These are phyloP conservation scores for Clamator glandarius DNA, from an alignment of 2,797 vertebrate genomes.

Conservation along the genomic window DNA sequence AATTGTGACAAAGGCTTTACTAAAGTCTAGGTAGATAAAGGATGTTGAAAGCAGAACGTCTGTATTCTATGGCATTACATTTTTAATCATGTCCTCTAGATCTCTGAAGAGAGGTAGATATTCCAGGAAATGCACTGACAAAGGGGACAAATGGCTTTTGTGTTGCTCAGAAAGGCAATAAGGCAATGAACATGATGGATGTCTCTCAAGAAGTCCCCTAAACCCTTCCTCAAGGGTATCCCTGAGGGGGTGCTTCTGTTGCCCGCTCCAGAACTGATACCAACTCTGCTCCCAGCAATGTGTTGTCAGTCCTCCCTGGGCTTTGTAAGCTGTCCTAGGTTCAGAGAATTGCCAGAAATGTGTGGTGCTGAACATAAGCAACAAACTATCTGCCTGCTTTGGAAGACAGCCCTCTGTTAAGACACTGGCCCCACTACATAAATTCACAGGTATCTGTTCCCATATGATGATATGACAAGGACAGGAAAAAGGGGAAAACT, in stretches of 20 bases:
- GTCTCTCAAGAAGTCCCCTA: background rate
- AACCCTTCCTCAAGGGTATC: background rate
- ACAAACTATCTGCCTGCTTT: background rate
- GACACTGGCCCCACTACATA: background rate
- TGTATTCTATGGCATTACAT: background rate
- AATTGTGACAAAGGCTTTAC: too few relatives aligned
- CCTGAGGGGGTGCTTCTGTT: background rate
- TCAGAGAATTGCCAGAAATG: background rate
- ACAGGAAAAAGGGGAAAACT: background rate
- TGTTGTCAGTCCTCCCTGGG: background rate
- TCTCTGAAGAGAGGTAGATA: background rate
- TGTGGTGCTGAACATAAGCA: background rate
- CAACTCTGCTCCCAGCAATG: background rate
- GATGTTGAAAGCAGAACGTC: conserved; percentile 2
- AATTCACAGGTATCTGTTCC: background rate
- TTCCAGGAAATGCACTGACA: background rate
- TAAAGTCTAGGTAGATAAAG: too few relatives aligned
- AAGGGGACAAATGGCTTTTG: background rate
- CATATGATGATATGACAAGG: background rate
- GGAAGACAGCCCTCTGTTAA: background rate
- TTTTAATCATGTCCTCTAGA: background rate
- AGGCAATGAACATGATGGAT: background rate
- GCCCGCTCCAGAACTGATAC: background rate
- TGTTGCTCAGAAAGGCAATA: background rate
- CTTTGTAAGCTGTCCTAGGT: background rate